Evolutionary conservation across 1,140 invertebrate species (phyloP).

Genomic region (Pachyrhynchus sulphureomaculatus): DNA sequence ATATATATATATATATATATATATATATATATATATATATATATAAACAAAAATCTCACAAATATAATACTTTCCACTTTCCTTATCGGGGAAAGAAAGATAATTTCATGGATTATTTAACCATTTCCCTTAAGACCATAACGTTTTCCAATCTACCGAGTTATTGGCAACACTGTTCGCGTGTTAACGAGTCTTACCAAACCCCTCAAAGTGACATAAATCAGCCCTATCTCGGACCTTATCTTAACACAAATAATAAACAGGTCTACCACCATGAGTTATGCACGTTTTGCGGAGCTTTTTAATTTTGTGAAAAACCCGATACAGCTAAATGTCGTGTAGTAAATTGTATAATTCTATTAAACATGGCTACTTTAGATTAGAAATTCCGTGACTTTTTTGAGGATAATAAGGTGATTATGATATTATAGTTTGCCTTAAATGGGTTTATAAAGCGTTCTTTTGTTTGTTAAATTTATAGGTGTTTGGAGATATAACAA

Average conservation of each 20-base stretch:
- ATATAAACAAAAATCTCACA: no score
- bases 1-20: no score
- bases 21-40: no score
- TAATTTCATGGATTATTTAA: no score
- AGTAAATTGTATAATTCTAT: slow-evolving; percentile 46
- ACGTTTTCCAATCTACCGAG: no score
- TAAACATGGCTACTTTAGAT: slow-evolving; percentile 45
- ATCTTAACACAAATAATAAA: slow-evolving; percentile 47
- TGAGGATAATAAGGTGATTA: slow-evolving; percentile 28
- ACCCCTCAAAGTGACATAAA: slow-evolving; percentile 36
- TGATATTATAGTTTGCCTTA: slow-evolving; percentile 13
- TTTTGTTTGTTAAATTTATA: no score
- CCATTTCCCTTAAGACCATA: no score
- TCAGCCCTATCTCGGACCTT: slow-evolving; percentile 38
- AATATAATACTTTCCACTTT: no score
- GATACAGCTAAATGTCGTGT: slow-evolving; percentile 43
- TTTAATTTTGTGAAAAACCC: slow-evolving; percentile 34
- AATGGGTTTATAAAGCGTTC: no score
- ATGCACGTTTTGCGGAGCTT: slow-evolving; percentile 38
- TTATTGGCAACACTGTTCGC: slow-evolving; percentile 28
- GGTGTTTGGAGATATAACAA: no score
- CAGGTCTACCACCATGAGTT: slow-evolving; percentile 40
- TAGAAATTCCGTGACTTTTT: slow-evolving; percentile 42
- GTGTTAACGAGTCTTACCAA: slow-evolving; percentile 26
- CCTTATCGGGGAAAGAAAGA: no score